Conservation (phyloP, 37 sponge, comb jelly and placozoan species). For the Haliclona indistincta region DNA sequence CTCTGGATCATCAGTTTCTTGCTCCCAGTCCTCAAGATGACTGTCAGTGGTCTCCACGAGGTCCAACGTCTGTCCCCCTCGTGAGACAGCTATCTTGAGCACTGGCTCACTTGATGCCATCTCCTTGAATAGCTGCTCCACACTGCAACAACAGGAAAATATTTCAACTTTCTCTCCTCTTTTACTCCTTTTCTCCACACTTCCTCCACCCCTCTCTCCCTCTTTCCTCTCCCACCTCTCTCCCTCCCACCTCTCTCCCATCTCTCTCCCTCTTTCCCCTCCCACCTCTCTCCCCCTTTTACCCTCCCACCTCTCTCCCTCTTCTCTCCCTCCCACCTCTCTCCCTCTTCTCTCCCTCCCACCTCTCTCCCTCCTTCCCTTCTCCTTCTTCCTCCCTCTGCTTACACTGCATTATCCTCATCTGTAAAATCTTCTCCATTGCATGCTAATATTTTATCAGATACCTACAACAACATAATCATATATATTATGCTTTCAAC, state of each 20-base stretch:
- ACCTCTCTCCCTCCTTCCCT: background rate
- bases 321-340: background rate
- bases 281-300: background rate
- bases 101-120: constrained; percentile 57
- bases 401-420: background rate
- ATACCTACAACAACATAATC: background rate
- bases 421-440: constrained; percentile 77
- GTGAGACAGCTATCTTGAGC: constrained; percentile 66
- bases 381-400: background rate
- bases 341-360: background rate
- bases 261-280: background rate
- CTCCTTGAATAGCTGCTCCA: background rate
- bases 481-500: too few relatives aligned
- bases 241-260: background rate
- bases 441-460: constrained; percentile 71
- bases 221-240: too few relatives aligned
- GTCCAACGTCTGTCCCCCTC: constrained; percentile 12
- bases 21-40: constrained; percentile 16
- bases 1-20: background rate
- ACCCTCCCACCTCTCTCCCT: too few relatives aligned
- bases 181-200: background rate
- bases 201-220: too few relatives aligned
- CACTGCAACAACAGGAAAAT: background rate
- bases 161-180: background rate
- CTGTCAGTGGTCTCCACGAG: constrained; percentile 29